Base-by-base conservation (phyloP, 2,113 vertebrate species). In the Boleophthalmus pectinirostris region DNA sequence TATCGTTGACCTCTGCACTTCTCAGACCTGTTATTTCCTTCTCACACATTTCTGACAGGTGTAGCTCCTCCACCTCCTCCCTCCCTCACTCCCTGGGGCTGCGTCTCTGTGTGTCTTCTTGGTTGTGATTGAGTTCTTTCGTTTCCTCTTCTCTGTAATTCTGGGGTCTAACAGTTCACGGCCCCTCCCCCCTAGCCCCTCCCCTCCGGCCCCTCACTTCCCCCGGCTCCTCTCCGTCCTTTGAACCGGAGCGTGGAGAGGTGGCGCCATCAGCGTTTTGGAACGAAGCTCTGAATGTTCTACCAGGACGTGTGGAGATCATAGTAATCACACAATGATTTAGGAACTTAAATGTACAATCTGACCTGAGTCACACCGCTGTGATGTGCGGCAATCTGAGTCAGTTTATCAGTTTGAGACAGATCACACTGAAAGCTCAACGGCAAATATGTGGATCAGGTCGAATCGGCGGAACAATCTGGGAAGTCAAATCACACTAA, bases 71-170 rank as follows among this genome's bases (percentile, higher is more conserved):
- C 58, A 51, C 54, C 66, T 76, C 47, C 69, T 65, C 63, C 35
- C 46, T n/a, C 77, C 78, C 70, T 49, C 68, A 35, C 7, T 11
- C 43, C 79, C 72, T 46, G 35, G 56, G 83, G 72, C 61, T 61
- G 69, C 75, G 43, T 54, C 78, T 78, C 75, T n/a, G n/a, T n/a
- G 78, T 83, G 63, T 77, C 74, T 84, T 68, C 79, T 83, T 77
- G 70, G 82, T 64, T 70, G 81, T 73, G 82, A 84, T 82, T 75
- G 70, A 82, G 82, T 68, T 70, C 72, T 77, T 78, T 54, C 61
- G 79, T 47, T 85, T 70, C 47, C 38, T 3, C 57, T 85, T 65
- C 80, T 86, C 79, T 86, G 20, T 88, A 87, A 90, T 84, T 91
- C 79, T 69, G 70, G 23, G 79, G 79, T 43, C n/a, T 1, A 77